Evolutionary conservation across 2,113 vertebrate species (phyloP).

Genomic region (Xiphias gladius): DNA sequence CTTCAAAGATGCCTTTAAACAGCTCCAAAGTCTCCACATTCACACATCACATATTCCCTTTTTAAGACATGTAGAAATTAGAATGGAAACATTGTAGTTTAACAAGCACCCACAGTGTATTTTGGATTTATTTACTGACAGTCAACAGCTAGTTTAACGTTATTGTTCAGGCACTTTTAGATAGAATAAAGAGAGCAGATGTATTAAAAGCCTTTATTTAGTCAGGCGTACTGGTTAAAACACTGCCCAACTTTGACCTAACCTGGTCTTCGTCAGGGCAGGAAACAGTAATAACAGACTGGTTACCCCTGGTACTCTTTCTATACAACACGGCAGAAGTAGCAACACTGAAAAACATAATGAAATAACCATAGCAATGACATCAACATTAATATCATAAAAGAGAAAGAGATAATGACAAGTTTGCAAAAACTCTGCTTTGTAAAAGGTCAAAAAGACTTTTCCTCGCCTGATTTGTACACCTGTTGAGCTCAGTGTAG

Average conservation of each 20-base stretch:
- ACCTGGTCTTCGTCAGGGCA: background rate
- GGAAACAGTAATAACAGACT: background rate
- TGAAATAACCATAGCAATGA: background rate
- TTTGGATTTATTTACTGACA: too few relatives aligned
- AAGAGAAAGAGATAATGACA: background rate
- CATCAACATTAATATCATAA: background rate
- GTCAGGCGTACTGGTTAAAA: background rate
- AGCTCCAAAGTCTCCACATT: background rate
- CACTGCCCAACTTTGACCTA: too few relatives aligned
- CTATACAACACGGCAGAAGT: background rate
- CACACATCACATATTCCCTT: too few relatives aligned
- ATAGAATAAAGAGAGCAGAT: background rate
- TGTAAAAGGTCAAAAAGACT: background rate
- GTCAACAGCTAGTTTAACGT: too few relatives aligned
- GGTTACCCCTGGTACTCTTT: background rate
- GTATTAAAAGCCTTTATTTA: background rate
- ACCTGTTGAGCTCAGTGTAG: background rate
- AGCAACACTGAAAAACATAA: background rate
- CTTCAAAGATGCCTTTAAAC: background rate
- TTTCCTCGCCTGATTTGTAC: background rate
- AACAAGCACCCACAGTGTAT: too few relatives aligned
- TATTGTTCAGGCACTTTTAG: too few relatives aligned
- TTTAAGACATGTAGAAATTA: background rate
- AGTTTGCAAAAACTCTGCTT: background rate
- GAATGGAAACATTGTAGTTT: too few relatives aligned